Conservation (phyloP, 2,797 vertebrate genomes). For the Microhierax caerulescens region DNA sequence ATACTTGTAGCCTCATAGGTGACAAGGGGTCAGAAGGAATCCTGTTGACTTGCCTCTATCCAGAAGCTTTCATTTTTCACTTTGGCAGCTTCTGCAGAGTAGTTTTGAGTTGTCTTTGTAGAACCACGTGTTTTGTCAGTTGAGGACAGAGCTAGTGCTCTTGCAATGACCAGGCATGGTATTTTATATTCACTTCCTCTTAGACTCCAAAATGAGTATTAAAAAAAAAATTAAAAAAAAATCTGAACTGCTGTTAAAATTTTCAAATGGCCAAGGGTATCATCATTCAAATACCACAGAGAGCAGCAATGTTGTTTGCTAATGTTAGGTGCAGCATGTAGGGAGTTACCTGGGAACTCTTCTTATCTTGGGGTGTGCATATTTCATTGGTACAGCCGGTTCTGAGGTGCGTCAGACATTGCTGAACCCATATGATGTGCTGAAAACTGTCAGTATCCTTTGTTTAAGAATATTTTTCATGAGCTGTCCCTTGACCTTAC, state of each 20-base stretch:
- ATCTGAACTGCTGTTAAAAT: not conserved
- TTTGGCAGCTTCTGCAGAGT: not conserved
- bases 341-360: not conserved
- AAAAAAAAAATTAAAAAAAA: not conserved
- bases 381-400: not conserved
- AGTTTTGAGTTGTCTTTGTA: not conserved
- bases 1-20: not conserved
- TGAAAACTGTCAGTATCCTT: not conserved
- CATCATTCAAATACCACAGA: not conserved
- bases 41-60: not conserved
- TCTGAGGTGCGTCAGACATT: not conserved
- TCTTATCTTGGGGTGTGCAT: not conserved
- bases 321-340: not conserved
- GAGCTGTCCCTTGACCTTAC: not conserved
- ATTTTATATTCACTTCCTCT: not conserved
- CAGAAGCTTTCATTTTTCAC: not conserved
- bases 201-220: not conserved
- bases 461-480: not conserved
- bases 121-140: not conserved
- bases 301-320: not conserved
- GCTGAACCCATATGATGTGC: not conserved
- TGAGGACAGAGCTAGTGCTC: not conserved
- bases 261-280: not conserved
- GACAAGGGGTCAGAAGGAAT: not conserved
- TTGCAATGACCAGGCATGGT: rapidly evolving